Evolutionary conservation across 2,113 vertebrate species (phyloP).

Genomic region (Sturnus vulgaris): DNA sequence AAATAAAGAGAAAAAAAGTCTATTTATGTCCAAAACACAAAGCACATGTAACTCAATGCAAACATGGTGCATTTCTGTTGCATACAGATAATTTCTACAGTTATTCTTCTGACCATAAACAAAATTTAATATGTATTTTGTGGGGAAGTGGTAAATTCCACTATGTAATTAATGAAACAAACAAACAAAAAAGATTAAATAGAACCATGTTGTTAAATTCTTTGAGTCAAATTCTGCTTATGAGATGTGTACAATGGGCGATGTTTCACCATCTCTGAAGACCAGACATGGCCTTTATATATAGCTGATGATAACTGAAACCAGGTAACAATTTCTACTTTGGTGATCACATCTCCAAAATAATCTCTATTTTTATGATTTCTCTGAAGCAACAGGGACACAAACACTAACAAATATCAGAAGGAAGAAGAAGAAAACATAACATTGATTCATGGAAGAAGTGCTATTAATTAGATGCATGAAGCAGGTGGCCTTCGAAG

Average conservation of each 20-base stretch:
- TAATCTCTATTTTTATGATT: not conserved
- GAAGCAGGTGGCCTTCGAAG: slow-evolving; percentile 1
- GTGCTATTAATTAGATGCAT: not conserved
- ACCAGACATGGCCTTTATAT: not conserved
- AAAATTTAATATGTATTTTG: not conserved
- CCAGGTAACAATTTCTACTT: not conserved
- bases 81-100: not conserved
- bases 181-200: not conserved
- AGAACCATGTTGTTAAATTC: not conserved
- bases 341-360: not conserved
- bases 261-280: not conserved
- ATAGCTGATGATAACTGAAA: not conserved
- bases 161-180: not conserved
- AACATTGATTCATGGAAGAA: not conserved
- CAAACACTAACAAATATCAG: not conserved
- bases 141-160: not conserved
- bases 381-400: not conserved
- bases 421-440: not conserved
- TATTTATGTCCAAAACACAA: not conserved
- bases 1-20: not conserved
- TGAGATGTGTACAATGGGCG: not conserved
- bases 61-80: not conserved
- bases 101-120: not conserved
- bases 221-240: not conserved
- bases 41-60: not conserved